Evolutionary conservation across 2,888 invertebrate species (phyloP), one percentile per base, ranked within the genome.

Genomic region (Cyclophora albipunctata): DNA sequence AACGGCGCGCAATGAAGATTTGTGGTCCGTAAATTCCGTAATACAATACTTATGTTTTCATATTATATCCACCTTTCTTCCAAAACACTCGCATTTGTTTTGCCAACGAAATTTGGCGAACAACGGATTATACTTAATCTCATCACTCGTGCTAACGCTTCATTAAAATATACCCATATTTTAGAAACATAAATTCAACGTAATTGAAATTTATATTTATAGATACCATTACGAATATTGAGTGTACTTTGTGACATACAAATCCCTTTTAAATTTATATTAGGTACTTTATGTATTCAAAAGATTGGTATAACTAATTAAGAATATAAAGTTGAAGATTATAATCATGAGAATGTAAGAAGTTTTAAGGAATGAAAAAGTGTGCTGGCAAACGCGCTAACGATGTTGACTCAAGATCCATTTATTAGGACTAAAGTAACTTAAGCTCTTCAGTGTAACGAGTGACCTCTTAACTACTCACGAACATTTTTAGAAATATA

Each of bases 1-100:
- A 61, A 63, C 59, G 67, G 61, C 60, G 69, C 71, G 67, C 74
- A 81, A 78, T 81, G 72, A 79, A 79, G 82, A 82, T 83, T 81
- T 81, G 80, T 81, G 67, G 70, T 57, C 52, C 57, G 69, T 71
- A 78, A 81, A 81, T 70, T 57, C 52, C 57, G 69, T 71, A 78
- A 81, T 81, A 80, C 78, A 78, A 78, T 75, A 73, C 68, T 71
- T 62, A 66, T 61, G 67, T 61, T 63, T 60, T 63, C 35, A 33
- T 43, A 53, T 51, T 57, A 34, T 43, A 43, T 5, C 37, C 37
- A 37, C 37, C 37, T 37, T 20, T 20, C 20, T 20, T 7, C 3
- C 43, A 43, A 34, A 33, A 34, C 34, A 43, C 20, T 6, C 34
- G 43, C 33, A 33, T 34, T 43, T 34, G 20, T 43, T 34, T 43